Base-by-base conservation (phyloP, 2,113 vertebrate genomes). In the Channa argus region DNA sequence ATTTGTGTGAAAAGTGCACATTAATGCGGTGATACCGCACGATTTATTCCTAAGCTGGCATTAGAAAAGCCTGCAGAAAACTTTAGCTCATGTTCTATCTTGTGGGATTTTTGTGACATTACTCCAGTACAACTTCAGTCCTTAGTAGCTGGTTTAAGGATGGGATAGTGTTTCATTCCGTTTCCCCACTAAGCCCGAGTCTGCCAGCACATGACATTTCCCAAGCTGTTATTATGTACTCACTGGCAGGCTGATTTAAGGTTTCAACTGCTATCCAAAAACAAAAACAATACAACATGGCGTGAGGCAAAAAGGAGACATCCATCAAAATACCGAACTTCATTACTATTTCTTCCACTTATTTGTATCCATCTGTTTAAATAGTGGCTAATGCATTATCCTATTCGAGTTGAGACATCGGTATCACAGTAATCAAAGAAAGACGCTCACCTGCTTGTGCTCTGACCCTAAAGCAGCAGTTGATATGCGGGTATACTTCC, bases 381-480 rank as follows among this genome's bases (percentile, higher is more conserved):
- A 41, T 5, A 5, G 8, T 43, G 39, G 6, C 3, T 3, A n/a
- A 10, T 41, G 8, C 36, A 46, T 52, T 9, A 44, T 33, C 39
- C 13, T 10, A 53, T 36, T 4, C 24, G 24, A 24, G 24, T 24
- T 34, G 34, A 52, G 13, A 3, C 41, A 53, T 34, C 2, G 15
- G 8, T 34, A 52, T n/a, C 5, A 37, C 33, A 33, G 24, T 1
- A 45, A 50, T 24, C 24, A 24, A 37, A 50, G 34, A 73, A 33
- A 33, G 51, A 60, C 0, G 52, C 82, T 87, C 80, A 94, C 87
- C 90, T 92, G 78, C 73, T 81, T 66, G 78, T 89, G 83, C 70
- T 73, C 71, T 86, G 68, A 89, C 86, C 39, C 38, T 55, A 51
- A 47, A 64, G 66, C 66, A 58, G 76, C 85, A 84, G 56, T 68